phyloP scores from a whole-genome alignment of 2,797 vertebrate genomes.

The Danio albolineatus region DNA sequence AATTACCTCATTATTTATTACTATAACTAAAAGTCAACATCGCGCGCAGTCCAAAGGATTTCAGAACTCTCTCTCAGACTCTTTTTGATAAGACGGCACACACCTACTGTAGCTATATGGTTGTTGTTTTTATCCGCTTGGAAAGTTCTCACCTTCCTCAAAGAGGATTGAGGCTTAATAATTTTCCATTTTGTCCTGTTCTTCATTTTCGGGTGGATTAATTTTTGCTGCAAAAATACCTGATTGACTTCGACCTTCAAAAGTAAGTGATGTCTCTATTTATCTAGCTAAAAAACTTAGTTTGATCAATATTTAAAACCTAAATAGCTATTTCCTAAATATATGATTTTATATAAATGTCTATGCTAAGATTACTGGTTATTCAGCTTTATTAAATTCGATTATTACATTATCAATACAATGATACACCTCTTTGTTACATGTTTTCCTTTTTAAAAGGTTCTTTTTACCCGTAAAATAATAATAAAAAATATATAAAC shows the following conservation, averaged over 20 bases:
- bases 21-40: constrained; percentile 70
- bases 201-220: constrained; percentile 79
- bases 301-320: neutral
- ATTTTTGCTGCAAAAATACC: constrained; percentile 76
- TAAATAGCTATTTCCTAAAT: neutral
- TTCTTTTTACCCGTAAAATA: neutral
- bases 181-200: constrained; percentile 39
- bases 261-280: constrained; percentile 75
- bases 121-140: constrained; percentile 44
- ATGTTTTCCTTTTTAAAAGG: neutral
- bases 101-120: constrained; percentile 20
- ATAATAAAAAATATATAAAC: too few species aligned
- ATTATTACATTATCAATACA: neutral
- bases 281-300: neutral
- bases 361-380: too few species aligned
- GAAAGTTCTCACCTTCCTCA: constrained; percentile 66
- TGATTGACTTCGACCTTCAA: constrained; percentile 79
- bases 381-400: too few species aligned
- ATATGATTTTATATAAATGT: neutral
- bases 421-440: neutral
- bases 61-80: constrained; percentile 50
- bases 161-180: constrained; percentile 73
- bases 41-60: constrained; percentile 76
- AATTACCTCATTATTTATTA: constrained; percentile 78
- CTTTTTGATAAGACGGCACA: constrained; percentile 60